Evolutionary conservation across 2,797 vertebrate genomes (phyloP).

Genomic region (Bradypus variegatus): DNA sequence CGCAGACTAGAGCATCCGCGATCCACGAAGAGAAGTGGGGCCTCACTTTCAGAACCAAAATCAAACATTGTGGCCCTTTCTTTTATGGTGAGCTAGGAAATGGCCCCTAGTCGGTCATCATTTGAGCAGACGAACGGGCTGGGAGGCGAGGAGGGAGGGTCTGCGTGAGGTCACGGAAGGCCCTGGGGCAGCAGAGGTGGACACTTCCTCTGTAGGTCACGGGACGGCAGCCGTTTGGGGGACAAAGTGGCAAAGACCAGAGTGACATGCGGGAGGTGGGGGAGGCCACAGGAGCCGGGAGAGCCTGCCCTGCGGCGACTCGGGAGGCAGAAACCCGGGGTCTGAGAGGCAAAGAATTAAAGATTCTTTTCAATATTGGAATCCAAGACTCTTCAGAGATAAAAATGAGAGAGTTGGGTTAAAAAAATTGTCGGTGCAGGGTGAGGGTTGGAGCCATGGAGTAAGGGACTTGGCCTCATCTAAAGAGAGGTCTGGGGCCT

Average conservation of each 20-base stretch:
- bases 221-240: neutral
- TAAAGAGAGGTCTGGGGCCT: too few relatives aligned
- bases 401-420: neutral
- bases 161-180: neutral
- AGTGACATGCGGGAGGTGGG: too few relatives aligned
- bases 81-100: neutral
- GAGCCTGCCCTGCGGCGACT: neutral
- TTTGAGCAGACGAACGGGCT: neutral
- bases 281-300: neutral
- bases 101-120: fast-evolving
- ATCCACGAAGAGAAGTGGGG: neutral
- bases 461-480: too few relatives aligned
- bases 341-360: neutral
- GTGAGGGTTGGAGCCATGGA: too few relatives aligned
- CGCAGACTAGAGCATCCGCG: neutral
- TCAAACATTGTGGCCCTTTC: neutral
- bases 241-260: neutral
- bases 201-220: too few relatives aligned
- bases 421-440: neutral
- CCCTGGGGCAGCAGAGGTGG: too few relatives aligned
- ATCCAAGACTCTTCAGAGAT: neutral
- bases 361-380: neutral
- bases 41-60: neutral
- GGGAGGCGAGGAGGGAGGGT: too few relatives aligned
- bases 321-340: neutral